Conservation (phyloP, 2,113 vertebrate genomes). For the Passer montanus region DNA sequence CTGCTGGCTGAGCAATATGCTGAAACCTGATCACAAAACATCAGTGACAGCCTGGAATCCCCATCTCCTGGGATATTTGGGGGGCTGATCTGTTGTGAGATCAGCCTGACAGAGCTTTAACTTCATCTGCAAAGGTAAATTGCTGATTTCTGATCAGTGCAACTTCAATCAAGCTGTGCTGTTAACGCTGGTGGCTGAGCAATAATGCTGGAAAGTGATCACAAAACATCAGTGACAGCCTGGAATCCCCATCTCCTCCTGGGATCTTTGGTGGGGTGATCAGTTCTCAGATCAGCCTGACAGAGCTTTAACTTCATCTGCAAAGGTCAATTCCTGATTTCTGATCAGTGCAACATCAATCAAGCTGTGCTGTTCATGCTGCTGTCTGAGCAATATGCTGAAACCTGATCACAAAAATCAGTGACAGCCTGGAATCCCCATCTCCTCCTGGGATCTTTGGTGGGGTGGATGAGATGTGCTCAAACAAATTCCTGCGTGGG, state of each 20-base stretch:
- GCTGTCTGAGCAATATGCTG: background rate
- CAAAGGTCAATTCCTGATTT: background rate
- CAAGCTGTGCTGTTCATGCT: background rate
- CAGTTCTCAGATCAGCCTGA: too few relatives aligned
- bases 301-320: too few relatives aligned
- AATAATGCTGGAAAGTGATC: background rate
- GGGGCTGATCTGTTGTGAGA: too few relatives aligned
- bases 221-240: background rate
- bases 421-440: background rate
- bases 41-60: too few relatives aligned
- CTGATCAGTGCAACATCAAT: background rate
- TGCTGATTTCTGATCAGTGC: background rate
- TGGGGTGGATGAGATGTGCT: background rate
- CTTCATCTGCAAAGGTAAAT: too few relatives aligned
- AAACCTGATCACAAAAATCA: background rate
- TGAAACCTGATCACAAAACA: too few relatives aligned
- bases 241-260: too few relatives aligned
- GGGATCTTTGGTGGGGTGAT: too few relatives aligned
- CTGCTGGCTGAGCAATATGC: too few relatives aligned
- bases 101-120: too few relatives aligned
- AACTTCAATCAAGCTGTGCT: accelerated
- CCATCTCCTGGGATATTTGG: too few relatives aligned
- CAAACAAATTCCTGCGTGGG: background rate
- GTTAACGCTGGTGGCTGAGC: background rate
- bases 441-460: background rate